Evolutionary conservation across 1,140 invertebrate species (phyloP).

Genomic region (Pygmarrhopalites habei): DNA sequence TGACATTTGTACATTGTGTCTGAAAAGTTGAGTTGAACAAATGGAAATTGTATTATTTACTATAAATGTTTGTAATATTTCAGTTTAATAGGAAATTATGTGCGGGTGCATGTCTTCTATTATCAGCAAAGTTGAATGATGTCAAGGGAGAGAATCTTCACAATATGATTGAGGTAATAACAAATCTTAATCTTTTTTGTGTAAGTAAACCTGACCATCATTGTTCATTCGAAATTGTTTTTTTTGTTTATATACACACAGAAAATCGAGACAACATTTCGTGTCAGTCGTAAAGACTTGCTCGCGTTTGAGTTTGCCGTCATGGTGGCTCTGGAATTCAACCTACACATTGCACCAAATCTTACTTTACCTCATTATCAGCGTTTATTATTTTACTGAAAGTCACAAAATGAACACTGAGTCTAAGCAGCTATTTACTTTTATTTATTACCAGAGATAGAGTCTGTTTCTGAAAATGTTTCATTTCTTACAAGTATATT

Average conservation of each 20-base stretch:
- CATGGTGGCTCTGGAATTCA: conserved; percentile 87
- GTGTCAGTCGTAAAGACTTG: conserved; percentile 84
- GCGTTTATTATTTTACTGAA: conserved; percentile 53
- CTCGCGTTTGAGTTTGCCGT: conserved; percentile 88
- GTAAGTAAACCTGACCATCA: not conserved
- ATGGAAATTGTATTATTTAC: no score
- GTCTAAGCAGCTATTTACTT: no score
- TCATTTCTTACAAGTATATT: no score
- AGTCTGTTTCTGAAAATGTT: no score
- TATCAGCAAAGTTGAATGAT: conserved; percentile 94
- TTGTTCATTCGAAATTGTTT: conserved; percentile 22
- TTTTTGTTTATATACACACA: no score
- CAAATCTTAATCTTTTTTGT: no score
- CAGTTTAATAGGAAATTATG: conserved; percentile 61
- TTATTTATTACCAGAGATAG: no score
- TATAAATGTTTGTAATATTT: no score
- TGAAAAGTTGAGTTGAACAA: conserved; percentile 42
- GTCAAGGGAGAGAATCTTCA: conserved; percentile 82
- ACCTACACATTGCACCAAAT: conserved; percentile 79
- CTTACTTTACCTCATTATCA: conserved; percentile 94
- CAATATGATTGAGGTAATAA: conserved; percentile 73
- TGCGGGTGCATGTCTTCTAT: conserved; percentile 84
- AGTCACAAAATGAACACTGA: no score
- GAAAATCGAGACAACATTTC: conserved; percentile 82
- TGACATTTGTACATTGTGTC: no score